Percentiles rank a stretch among this genome's conserved stretches.
Conservation (phyloP, 2,888 invertebrate genomes). For the Eupithecia subfuscata region DNA sequence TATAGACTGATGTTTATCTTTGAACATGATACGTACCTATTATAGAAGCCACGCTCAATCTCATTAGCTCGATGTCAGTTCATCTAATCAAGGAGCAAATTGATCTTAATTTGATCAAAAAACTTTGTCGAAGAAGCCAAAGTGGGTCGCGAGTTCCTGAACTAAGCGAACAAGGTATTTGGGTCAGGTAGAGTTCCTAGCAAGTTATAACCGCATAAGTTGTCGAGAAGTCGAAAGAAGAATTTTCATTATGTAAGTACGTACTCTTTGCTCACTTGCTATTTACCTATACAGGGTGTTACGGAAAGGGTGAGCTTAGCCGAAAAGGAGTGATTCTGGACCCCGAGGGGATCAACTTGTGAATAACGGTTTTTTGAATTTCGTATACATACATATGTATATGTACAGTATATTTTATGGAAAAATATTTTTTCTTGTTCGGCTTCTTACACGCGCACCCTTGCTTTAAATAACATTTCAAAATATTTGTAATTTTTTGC, state of each 20-base stretch:
- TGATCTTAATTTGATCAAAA: constrained; percentile 43
- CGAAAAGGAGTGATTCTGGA: too few relatives aligned
- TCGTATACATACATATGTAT: too few relatives aligned
- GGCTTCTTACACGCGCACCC: too few relatives aligned
- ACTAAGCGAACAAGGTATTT: background rate
- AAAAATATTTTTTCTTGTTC: too few relatives aligned
- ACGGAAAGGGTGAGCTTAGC: too few relatives aligned
- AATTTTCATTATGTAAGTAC: background rate
- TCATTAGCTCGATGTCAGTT: constrained; percentile 60
- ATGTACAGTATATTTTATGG: too few relatives aligned
- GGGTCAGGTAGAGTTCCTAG: background rate
- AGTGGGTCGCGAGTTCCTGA: background rate
- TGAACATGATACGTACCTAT: constrained; percentile 29
- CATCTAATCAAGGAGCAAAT: constrained; percentile 41
- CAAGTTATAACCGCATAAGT: background rate
- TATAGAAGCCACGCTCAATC: constrained; percentile 61
- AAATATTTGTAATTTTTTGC: too few relatives aligned
- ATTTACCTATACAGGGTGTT: background rate
- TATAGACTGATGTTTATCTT: constrained; percentile 30
- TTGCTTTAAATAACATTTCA: too few relatives aligned
- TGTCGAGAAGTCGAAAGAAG: background rate
- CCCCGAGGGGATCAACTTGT: too few relatives aligned
- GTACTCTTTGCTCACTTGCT: background rate
- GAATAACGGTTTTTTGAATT: too few relatives aligned
- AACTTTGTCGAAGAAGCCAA: background rate